Base-by-base conservation (phyloP, 1,140 invertebrate genomes). In the Eriosoma lanigerum region DNA sequence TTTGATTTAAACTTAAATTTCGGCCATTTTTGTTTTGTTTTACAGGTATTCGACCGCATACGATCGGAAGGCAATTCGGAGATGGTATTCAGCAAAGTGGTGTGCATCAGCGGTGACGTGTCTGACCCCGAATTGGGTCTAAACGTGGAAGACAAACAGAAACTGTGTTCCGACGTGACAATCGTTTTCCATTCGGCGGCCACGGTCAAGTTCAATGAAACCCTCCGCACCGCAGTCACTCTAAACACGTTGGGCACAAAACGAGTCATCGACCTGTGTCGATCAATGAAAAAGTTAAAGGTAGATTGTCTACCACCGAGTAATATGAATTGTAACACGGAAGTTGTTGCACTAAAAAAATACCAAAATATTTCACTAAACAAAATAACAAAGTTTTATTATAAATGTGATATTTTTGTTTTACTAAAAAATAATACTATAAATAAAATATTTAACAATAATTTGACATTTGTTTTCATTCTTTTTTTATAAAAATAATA, bases 121-220 rank as follows among this genome's bases (percentile, higher is more conserved):
- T 86, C 88, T 58, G 82, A 88, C 58, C 85, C 87, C 17, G 86
- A 86, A 13, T 84, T 92, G 5, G 91, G 84, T 0, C 38, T 86
- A 8, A 81, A 85, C 19, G 82, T 85, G 8, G 87, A 81, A 50
- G 83, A 86, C 82, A 82, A 82, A 38, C 13, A 82, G 2, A 81
- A 86, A 5, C 84, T 95, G 0, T 84, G 86, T 0, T 85, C 89
- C 15, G 89, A 91, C 81, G 90, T 94, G 21, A 89, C 91, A 44
- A 86, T 92, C 66, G 90, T 92, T 0, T 92, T 92, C 85, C 91
- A 92, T 84, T 90, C 89, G 8, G 91, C 91, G 5, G 92, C 91
- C 6, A 92, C 92, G 29, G 89, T 86, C 64, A 86, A 87, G 17
- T 86, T 86, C 81, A 85, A 85, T 64, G 85, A 86, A 82, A 82